phyloP scores from a whole-genome alignment of 2,888 invertebrate genomes.

The Cephus runcator region DNA sequence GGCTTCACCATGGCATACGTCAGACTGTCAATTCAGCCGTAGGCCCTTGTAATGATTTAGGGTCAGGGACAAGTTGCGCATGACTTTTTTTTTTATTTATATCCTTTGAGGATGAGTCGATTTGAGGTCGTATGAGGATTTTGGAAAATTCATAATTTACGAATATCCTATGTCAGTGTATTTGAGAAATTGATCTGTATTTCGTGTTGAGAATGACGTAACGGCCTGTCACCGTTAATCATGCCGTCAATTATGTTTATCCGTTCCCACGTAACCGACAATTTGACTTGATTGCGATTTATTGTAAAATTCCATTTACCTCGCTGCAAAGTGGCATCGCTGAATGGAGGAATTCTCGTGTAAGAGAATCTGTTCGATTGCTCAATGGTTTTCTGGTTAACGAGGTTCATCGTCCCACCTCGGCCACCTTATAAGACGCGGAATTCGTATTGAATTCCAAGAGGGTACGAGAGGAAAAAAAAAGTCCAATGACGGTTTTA shows the following conservation, averaged over 20 bases:
- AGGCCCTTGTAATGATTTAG: neutral
- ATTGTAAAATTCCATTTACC: neutral
- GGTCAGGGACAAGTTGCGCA: neutral
- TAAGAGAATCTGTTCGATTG: neutral
- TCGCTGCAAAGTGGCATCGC: neutral
- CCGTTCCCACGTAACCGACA: neutral
- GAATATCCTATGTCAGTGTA: too few relatives aligned
- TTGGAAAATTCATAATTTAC: too few relatives aligned
- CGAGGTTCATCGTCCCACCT: neutral
- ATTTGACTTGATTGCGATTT: neutral
- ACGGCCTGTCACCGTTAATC: neutral
- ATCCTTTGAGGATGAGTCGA: too few relatives aligned
- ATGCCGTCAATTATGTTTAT: neutral
- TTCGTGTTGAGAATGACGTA: neutral
- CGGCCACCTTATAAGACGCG: neutral
- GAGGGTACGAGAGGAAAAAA: neutral
- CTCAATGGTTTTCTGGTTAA: neutral
- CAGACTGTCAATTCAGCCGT: neutral
- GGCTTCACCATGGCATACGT: neutral
- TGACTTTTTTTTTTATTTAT: too few relatives aligned
- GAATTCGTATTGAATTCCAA: neutral
- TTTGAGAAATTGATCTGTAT: neutral
- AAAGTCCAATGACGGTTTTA: neutral
- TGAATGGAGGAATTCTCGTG: neutral
- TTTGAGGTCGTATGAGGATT: too few relatives aligned